phyloP scores from a whole-genome alignment of 2,797 vertebrate species.

The Poeciliopsis turneri region DNA sequence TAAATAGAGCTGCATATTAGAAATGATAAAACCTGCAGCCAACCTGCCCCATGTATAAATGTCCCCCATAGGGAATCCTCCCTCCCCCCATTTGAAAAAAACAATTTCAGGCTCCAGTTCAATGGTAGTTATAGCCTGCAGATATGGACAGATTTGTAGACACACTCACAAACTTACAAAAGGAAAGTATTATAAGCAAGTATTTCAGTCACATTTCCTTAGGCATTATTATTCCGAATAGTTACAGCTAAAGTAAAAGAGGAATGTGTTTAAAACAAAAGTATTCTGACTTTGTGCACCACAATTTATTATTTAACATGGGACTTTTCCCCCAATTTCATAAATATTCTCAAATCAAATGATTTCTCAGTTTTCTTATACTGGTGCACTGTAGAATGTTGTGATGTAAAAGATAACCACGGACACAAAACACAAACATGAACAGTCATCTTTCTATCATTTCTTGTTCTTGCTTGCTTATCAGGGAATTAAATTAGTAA shows the following conservation, averaged over 20 bases:
- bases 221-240: not conserved
- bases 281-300: not conserved
- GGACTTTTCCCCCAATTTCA: not conserved
- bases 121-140: not conserved
- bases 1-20: too few relatives aligned
- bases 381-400: not conserved
- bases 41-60: too few relatives aligned
- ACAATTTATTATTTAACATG: not conserved
- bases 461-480: not conserved
- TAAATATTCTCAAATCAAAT: not conserved
- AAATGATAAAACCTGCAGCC: too few relatives aligned
- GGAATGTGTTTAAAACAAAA: not conserved
- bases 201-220: not conserved
- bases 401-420: not conserved
- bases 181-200: not conserved
- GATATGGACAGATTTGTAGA: not conserved
- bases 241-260: not conserved
- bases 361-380: not conserved
- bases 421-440: not conserved
- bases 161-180: not conserved
- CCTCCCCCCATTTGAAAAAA: too few relatives aligned
- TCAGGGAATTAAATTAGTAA: not conserved
- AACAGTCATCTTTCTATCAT: too few relatives aligned
- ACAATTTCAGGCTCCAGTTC: too few relatives aligned
- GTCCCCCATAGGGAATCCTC: too few relatives aligned